Evolutionary conservation across 2,888 invertebrate genomes (phyloP).

Genomic region (Protonemura montana): DNA sequence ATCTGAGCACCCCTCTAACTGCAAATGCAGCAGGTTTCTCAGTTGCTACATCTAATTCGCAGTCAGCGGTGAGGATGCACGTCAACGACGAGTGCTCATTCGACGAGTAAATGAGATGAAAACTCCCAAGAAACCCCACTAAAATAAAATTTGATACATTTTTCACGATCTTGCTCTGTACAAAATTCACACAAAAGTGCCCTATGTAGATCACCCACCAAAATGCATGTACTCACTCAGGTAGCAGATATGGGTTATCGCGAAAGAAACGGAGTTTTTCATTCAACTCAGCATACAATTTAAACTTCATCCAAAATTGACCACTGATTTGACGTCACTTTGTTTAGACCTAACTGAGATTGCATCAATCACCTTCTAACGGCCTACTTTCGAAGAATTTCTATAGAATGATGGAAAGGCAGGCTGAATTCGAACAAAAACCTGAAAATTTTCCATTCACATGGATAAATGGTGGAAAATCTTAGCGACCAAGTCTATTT

Average conservation of each 20-base stretch:
- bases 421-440: too few relatives aligned
- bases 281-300: background rate
- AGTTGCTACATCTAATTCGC: background rate
- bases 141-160: background rate
- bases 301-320: constrained; percentile 47
- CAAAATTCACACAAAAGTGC: background rate
- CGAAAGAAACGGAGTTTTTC: background rate
- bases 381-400: constrained; percentile 1
- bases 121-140: background rate
- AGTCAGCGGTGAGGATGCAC: background rate
- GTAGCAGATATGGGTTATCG: background rate
- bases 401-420: background rate
- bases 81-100: too few relatives aligned
- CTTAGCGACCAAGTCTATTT: background rate
- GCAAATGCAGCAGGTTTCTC: background rate
- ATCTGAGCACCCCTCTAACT: constrained; percentile 7
- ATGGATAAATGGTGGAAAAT: background rate
- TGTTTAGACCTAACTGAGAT: constrained; percentile 45
- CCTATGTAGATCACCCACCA: background rate
- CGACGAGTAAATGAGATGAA: background rate
- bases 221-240: background rate
- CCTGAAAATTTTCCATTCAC: background rate
- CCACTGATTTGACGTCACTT: constrained; percentile 49
- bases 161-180: background rate
- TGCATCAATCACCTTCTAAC: constrained; percentile 22